Evolutionary conservation across 2,888 invertebrate species (phyloP).

Genomic region (Apotomis capreana): DNA sequence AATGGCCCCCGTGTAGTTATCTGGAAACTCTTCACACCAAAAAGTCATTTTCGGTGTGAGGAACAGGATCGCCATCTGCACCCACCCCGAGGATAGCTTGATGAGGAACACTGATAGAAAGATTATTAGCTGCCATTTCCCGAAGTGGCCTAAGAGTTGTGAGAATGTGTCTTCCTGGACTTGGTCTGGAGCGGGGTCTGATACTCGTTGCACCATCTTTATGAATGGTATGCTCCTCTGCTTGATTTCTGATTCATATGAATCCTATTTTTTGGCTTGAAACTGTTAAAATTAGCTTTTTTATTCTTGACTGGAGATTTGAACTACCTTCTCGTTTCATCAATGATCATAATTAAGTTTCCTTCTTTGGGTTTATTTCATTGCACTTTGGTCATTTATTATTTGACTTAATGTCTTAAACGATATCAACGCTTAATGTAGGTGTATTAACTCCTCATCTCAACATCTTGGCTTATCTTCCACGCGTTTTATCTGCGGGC

Average conservation of each 20-base stretch:
- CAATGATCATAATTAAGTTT: neutral
- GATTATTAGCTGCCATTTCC: constrained; percentile 88
- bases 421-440: neutral
- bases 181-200: constrained; percentile 47
- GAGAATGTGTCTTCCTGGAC: constrained; percentile 64
- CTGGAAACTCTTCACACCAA: constrained; percentile 72
- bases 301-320: neutral
- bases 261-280: neutral
- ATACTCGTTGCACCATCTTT: constrained; percentile 62
- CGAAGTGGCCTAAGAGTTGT: constrained; percentile 77
- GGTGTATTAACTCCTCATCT: neutral
- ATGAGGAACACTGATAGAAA: constrained; percentile 86
- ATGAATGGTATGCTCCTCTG: neutral
- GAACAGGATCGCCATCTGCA: constrained; percentile 89
- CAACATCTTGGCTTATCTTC: neutral
- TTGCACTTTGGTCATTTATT: neutral
- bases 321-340: neutral
- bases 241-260: neutral
- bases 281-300: neutral
- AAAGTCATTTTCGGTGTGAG: constrained; percentile 85
- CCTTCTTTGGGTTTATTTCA: too few species aligned
- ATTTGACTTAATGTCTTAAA: neutral
- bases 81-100: constrained; percentile 91
- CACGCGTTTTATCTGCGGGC: neutral
- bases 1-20: constrained; percentile 55